These are phyloP conservation scores for Acanthurus tractus DNA, from an alignment of 2,797 vertebrate genomes.

Conservation along the genomic window DNA sequence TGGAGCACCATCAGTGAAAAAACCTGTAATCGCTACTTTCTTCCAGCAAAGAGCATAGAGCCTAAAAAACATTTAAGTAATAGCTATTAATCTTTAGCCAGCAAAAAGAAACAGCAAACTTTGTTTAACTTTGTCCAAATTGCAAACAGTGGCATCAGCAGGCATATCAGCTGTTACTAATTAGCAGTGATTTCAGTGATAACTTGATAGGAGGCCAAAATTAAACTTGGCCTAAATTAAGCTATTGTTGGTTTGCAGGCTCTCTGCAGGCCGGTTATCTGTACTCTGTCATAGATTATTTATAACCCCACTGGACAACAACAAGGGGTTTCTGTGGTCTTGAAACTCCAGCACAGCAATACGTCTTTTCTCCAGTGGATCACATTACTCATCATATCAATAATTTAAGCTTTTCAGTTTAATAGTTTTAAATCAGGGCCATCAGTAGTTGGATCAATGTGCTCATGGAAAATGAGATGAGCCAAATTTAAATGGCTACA, in stretches of 20 bases:
- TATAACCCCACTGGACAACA: not conserved
- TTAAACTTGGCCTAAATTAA: not conserved
- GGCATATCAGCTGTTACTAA: not conserved
- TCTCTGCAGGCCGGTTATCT: not conserved
- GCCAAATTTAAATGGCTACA: no score
- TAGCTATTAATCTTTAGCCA: not conserved
- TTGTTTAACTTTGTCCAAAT: not conserved
- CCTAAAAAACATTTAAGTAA: not conserved
- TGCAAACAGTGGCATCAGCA: not conserved
- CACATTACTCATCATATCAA: not conserved
- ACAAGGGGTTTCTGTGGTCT: not conserved
- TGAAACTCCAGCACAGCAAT: not conserved
- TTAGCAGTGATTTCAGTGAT: not conserved
- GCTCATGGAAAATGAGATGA: not conserved
- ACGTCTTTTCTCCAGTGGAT: not conserved
- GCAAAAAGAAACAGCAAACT: not conserved
- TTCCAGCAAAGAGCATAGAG: not conserved
- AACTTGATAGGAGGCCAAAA: not conserved
- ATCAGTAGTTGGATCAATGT: not conserved
- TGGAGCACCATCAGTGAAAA: no score
- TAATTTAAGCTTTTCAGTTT: not conserved
- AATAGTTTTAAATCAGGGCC: not conserved
- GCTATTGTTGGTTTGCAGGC: not conserved
- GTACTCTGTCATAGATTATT: not conserved
- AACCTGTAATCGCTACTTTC: no score